Base-by-base conservation (phyloP, 2,113 vertebrate genomes). In the Pluvianellus socialis region DNA sequence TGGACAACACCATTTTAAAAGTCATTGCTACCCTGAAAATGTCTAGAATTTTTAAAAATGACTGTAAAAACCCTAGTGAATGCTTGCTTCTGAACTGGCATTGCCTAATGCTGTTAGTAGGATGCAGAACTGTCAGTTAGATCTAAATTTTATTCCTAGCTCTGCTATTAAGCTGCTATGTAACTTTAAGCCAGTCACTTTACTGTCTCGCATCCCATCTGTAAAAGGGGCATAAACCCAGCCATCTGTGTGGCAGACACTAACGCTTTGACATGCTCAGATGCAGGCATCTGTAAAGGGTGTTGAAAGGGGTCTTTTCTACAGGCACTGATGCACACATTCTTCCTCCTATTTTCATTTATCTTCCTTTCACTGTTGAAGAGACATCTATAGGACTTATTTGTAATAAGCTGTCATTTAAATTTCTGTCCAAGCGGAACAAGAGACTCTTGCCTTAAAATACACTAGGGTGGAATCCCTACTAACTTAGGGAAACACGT, bases 71-170 rank as follows among this genome's bases (percentile, higher is more conserved):
- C 15, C 70, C 12, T 1, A 15, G n/a, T 30, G 32, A 83, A 71
- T 30, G 14, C 32, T 79, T 59, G 27, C 38, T 77, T 26, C 38
- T 86, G 50, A 86, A 55, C 30, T 40, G 50, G 38, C 45, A 62
- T 59, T 27, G 23, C 35, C 32, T 38, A 30, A 21, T 0, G 0
- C 23, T 50, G 33, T n/a, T 65, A n/a, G 38, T 35, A 44, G 3
- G 1, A 73, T 21, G 27, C 12, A 44, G 49, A 87, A 83, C 28
- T 44, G 38, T 76, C 53, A 80, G 59, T 22, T 19, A 55, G 55
- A 56, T 35, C 16, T 71, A 26, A 22, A 44, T 67, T 74, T 83
- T 90, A 30, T 74, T 83, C 67, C 59, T 70, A 42, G 9, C 42
- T 59, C 20, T 27, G 45, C 71, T 56, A 38, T 49, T 68, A 45